These are phyloP conservation scores for Oncorhynchus clarkii DNA, from an alignment of 2,113 vertebrate genomes.

Conservation along the genomic window DNA sequence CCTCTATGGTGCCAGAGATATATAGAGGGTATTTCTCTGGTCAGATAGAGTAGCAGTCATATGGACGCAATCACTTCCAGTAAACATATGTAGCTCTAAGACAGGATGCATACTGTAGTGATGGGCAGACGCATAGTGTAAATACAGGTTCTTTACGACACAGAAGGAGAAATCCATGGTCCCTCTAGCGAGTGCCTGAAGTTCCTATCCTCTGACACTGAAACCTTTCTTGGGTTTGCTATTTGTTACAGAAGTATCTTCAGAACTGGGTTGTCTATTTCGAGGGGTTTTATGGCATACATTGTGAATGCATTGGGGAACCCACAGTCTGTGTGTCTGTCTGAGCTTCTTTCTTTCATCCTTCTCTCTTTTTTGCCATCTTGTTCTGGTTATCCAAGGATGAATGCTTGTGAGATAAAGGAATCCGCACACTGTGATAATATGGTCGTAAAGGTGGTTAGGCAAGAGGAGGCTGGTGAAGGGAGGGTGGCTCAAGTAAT, in stretches of 20 bases:
- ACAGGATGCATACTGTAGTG: neutral
- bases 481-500: too few relatives aligned
- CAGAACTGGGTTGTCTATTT: slow-evolving; percentile 55
- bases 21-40: slow-evolving; percentile 47
- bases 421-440: neutral
- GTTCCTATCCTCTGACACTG: slow-evolving; percentile 27
- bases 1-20: slow-evolving; percentile 44
- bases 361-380: neutral
- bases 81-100: slow-evolving; percentile 24
- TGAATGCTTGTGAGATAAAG: neutral
- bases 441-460: slow-evolving; percentile 16
- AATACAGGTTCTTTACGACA: slow-evolving; percentile 32
- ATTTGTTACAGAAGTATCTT: slow-evolving; percentile 39
- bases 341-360: neutral
- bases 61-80: slow-evolving; percentile 37
- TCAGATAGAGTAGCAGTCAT: slow-evolving; percentile 53
- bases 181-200: slow-evolving; percentile 22
- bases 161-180: slow-evolving; percentile 7
- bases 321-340: slow-evolving; percentile 35
- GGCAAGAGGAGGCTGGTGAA: too few relatives aligned
- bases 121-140: slow-evolving; percentile 24
- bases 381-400: neutral
- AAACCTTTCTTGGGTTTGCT: slow-evolving; percentile 28
- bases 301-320: slow-evolving; percentile 46
- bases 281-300: slow-evolving; percentile 45